Base-by-base conservation (phyloP, 2,888 invertebrate genomes). In the Lasioglossum marginatum region DNA sequence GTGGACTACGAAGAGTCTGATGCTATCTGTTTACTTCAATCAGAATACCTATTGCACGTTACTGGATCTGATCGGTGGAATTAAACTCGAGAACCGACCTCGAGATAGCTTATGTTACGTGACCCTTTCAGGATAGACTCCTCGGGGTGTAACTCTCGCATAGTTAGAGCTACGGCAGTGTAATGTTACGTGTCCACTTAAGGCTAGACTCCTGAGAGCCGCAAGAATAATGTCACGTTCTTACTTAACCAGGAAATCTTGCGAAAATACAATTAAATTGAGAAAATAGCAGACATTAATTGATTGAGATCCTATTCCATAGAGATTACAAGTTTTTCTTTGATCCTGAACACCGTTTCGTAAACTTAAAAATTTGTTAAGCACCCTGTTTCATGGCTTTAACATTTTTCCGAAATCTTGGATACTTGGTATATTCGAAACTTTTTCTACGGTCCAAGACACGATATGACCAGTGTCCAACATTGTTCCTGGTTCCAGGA, bases 101-200 rank as follows among this genome's bases (percentile, higher is more conserved):
- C 23, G 23, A 19, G 52, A 52, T 23, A 23, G 52, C 23, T 52
- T 52, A 52, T 23, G 52, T 52, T 52, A 52, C 52, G 52, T 8
- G 52, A 52, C 52, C 52, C 52, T 8, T 23, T 52, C 52, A 8
- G 52, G 2, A 52, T 8, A 23, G 19, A 23, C 23, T 52, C 3
- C 23, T 52, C 52, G 8, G 52, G 23, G 23, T 23, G 23, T 52
- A 52, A 52, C 52, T 52, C 23, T 23, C 52, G 52, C 52, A 52
- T 52, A 52, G 52, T 52, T 52, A 23, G 8, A 52, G 60, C 27
- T 14, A 60, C 60, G 3, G 27, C n/a, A 60, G 60, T 27, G 60
- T 60, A 60, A 60, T 60, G 27, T 27, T 60, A 60, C 60, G 60
- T 60, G 27, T 60, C 60, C 60, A 60, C 60, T 60, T n/a, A 60